These are phyloP conservation scores for Anthopleura xanthogrammica DNA, from an alignment of 92 coral and sea anemone species.

Conservation along the genomic window DNA sequence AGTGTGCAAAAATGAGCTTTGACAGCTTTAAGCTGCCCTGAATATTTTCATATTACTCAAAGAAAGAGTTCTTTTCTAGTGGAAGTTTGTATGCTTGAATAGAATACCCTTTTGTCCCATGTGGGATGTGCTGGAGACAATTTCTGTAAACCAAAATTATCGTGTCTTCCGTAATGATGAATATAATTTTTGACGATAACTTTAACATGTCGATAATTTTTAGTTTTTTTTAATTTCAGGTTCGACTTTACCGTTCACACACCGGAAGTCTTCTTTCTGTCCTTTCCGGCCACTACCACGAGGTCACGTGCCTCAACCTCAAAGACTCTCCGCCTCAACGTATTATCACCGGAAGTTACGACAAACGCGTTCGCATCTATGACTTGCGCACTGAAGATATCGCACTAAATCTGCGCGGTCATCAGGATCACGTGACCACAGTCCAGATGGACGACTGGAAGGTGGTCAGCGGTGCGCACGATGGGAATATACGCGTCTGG, in stretches of 20 bases:
- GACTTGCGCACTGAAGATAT: constrained; percentile 77
- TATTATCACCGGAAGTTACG: constrained; percentile 87
- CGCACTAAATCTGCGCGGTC: constrained; percentile 74
- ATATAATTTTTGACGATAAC: too few species aligned
- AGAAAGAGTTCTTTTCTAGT: too few species aligned
- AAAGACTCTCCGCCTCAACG: constrained; percentile 57
- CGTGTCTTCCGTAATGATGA: too few species aligned
- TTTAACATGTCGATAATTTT: neutral
- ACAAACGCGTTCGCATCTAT: constrained; percentile 80
- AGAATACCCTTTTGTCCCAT: too few species aligned
- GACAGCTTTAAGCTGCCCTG: too few species aligned
- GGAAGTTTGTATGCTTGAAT: too few species aligned
- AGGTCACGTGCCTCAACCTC: constrained; percentile 86
- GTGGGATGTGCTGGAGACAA: too few species aligned
- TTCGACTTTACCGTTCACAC: constrained; percentile 73
- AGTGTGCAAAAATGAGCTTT: too few species aligned
- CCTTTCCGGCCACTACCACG: constrained; percentile 78
- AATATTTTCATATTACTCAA: too few species aligned
- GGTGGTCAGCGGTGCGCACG: constrained; percentile 89
- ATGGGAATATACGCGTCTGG: constrained; percentile 92
- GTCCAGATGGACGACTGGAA: constrained; percentile 95
- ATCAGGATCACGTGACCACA: constrained; percentile 68
- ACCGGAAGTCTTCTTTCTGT: constrained; percentile 59
- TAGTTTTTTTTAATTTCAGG: constrained; percentile 40
- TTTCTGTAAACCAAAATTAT: too few species aligned